phyloP scores from a whole-genome alignment of 2,888 invertebrate genomes.

The Spilosoma lubricipeda region DNA sequence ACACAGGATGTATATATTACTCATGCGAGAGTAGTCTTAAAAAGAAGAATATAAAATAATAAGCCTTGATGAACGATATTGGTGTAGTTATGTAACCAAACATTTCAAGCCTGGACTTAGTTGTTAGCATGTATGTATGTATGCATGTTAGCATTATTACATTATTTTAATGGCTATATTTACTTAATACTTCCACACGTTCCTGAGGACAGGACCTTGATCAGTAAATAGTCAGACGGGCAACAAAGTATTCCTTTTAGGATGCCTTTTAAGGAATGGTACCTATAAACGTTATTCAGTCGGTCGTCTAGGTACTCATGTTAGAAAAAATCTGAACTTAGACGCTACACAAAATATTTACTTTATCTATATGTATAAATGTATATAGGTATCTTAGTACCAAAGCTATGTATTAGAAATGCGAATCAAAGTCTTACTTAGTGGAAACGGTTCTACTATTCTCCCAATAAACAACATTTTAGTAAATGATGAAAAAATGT shows the following conservation, averaged over 20 bases:
- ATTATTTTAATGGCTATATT: not conserved
- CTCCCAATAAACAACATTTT: slow-evolving; percentile 22
- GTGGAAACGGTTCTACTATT: not conserved
- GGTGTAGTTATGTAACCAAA: not conserved
- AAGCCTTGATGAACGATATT: too few relatives aligned
- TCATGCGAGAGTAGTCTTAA: too few relatives aligned
- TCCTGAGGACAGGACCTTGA: not conserved
- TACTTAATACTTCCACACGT: not conserved
- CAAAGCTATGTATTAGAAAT: not conserved
- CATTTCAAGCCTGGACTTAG: not conserved
- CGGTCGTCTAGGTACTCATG: not conserved
- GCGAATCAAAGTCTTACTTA: not conserved
- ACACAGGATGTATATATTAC: too few relatives aligned
- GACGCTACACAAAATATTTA: not conserved
- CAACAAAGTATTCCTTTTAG: not conserved
- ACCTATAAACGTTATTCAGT: not conserved
- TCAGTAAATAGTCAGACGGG: not conserved
- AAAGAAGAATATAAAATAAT: too few relatives aligned
- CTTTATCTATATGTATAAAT: not conserved
- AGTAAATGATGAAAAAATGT: slow-evolving; percentile 44
- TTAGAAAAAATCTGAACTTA: too few relatives aligned
- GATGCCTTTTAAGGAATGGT: not conserved
- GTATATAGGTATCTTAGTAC: not conserved
- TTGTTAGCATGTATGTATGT: too few relatives aligned
- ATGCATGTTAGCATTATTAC: too few relatives aligned